Percentiles rank a stretch among this genome's conserved stretches.
phyloP scores from a whole-genome alignment of 2,888 invertebrate species.

The Theodoxus fluviatilis region DNA sequence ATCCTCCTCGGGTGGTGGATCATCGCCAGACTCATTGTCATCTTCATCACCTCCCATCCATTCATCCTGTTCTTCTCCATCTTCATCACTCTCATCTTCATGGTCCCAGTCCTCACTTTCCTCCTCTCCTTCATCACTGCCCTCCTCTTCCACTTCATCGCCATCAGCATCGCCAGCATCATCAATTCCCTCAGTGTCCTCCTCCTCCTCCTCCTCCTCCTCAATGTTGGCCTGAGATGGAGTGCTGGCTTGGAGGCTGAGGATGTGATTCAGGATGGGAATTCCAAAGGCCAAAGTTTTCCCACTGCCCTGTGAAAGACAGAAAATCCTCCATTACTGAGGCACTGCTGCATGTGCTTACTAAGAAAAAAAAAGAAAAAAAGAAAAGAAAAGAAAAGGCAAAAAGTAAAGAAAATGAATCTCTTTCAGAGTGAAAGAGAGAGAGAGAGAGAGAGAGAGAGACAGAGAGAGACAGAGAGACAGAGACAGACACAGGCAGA shows the following conservation, averaged over 20 bases:
- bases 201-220: conserved; percentile 28
- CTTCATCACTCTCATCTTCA: conserved; percentile 23
- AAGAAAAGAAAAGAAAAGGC: no score
- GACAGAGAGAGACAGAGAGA: no score
- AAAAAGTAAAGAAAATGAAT: no score
- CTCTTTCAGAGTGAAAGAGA: no score
- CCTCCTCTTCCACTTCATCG: conserved; percentile 31
- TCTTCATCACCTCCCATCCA: not conserved
- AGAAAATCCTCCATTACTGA: not conserved
- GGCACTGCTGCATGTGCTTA: not conserved
- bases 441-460: no score
- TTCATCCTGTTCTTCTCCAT: conserved; percentile 6
- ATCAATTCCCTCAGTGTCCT: conserved; percentile 28
- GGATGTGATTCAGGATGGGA: conserved; percentile 86
- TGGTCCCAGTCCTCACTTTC: conserved; percentile 25
- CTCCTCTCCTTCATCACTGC: conserved; percentile 29
- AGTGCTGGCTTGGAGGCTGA: conserved; percentile 63
- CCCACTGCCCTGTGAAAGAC: conserved; percentile 79
- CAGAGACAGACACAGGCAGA: no score
- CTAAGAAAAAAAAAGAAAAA: no score
- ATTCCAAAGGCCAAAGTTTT: conserved; percentile 98
- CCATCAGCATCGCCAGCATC: conserved; percentile 32
- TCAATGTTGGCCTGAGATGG: conserved; percentile 28
- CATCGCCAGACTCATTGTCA: conserved; percentile 16
- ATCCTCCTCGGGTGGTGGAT: conserved; percentile 17